These are phyloP conservation scores for Myrmecobius fasciatus DNA, from an alignment of 2,113 vertebrate genomes.

Conservation along the genomic window DNA sequence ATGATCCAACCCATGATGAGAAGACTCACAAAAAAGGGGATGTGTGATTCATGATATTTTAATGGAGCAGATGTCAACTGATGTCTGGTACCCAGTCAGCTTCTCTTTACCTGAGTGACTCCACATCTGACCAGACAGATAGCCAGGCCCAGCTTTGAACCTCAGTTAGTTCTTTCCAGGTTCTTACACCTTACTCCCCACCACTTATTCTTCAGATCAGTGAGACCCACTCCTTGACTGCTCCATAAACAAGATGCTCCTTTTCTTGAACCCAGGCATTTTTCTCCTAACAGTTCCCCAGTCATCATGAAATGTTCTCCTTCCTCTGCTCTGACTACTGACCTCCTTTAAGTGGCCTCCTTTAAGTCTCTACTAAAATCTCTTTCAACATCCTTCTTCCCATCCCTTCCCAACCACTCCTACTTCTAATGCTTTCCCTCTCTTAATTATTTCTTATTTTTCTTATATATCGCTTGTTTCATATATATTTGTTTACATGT, in stretches of 20 bases:
- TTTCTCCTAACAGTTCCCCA: background rate
- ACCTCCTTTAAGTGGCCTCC: background rate
- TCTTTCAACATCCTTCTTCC: background rate
- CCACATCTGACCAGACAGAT: background rate
- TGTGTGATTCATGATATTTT: background rate
- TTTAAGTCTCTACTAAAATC: background rate
- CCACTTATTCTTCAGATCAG: background rate
- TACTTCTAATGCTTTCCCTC: background rate
- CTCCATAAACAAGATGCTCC: background rate
- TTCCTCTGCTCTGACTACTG: background rate
- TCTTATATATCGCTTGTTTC: background rate
- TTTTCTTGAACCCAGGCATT: background rate
- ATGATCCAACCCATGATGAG: background rate
- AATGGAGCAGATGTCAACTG: no score
- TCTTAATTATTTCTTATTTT: background rate
- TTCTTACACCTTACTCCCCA: background rate
- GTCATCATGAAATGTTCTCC: background rate
- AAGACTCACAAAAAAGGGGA: background rate
- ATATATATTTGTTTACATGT: background rate
- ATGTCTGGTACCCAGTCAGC: no score
- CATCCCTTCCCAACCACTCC: no score
- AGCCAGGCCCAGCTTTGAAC: background rate
- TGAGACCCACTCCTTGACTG: background rate
- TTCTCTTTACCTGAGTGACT: background rate
- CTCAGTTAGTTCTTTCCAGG: background rate